Conservation (phyloP, 2,888 invertebrate species). For the Drosophila mercatorum region DNA sequence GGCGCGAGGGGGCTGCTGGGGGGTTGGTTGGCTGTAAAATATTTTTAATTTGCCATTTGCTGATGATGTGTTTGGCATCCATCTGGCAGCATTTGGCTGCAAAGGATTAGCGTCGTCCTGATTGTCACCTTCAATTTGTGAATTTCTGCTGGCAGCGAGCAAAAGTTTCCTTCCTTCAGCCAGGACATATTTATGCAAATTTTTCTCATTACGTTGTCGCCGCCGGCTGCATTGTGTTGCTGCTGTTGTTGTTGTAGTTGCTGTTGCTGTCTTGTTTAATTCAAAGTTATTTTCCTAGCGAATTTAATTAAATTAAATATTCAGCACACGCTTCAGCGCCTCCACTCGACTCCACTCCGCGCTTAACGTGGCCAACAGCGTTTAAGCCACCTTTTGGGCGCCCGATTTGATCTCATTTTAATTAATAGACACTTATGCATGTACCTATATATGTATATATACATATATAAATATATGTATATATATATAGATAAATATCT, state of each 20-base stretch:
- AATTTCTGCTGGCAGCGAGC: constrained; percentile 32
- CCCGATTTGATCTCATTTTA: constrained; percentile 57
- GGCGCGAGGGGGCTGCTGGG: constrained; percentile 18
- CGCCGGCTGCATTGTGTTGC: constrained; percentile 34
- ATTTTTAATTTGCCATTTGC: constrained; percentile 55
- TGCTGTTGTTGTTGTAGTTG: constrained; percentile 28
- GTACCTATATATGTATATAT: constrained; percentile 11
- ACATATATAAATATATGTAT: background rate
- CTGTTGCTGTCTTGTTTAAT: constrained; percentile 54
- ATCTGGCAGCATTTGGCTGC: constrained; percentile 66
- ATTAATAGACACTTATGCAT: constrained; percentile 59
- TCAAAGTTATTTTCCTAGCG: constrained; percentile 76
- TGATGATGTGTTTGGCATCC: constrained; percentile 59
- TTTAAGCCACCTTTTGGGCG: constrained; percentile 41
- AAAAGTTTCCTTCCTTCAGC: constrained; percentile 38
- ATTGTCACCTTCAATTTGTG: constrained; percentile 55
- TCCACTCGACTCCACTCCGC: background rate
- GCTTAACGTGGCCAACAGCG: constrained; percentile 22
- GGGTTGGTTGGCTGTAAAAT: constrained; percentile 27
- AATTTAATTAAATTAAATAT: constrained; percentile 80
- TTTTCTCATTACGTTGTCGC: constrained; percentile 72
- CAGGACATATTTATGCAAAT: constrained; percentile 74
- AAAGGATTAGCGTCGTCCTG: constrained; percentile 63
- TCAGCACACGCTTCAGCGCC: constrained; percentile 64
- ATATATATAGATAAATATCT: background rate